Percentiles rank a stretch among this genome's conserved stretches.
phyloP scores from a whole-genome alignment of 2,797 vertebrate genomes.

The Prunella strophiata region DNA sequence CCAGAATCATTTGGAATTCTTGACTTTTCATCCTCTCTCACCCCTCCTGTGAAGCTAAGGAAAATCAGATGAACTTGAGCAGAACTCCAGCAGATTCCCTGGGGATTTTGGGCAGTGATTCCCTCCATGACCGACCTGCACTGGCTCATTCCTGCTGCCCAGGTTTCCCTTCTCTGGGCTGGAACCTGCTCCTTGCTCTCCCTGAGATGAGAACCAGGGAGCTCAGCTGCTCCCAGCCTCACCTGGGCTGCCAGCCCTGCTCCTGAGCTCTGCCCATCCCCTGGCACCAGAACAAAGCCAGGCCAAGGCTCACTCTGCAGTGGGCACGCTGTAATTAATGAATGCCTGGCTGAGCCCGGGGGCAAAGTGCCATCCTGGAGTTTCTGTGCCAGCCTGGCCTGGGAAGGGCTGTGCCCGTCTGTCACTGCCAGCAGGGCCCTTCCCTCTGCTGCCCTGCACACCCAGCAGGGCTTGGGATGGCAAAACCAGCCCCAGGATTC shows the following conservation, averaged over 20 bases:
- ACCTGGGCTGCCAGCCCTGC: neutral
- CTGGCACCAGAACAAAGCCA: neutral
- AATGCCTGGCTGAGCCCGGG: neutral
- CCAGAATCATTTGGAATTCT: neutral
- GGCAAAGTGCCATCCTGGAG: no score
- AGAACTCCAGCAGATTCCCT: neutral
- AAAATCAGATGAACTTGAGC: rapidly evolving
- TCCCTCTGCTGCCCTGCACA: neutral
- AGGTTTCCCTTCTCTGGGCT: rapidly evolving
- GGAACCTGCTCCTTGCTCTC: neutral
- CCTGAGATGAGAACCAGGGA: rapidly evolving
- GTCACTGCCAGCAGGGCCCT: slow-evolving; percentile 29
- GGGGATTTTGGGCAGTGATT: neutral
- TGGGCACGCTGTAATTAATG: slow-evolving; percentile 45
- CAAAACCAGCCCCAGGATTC: neutral
- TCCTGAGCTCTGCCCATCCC: neutral
- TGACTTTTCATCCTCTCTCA: neutral
- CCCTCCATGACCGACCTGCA: neutral
- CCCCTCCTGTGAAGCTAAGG: neutral
- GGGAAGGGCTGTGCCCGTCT: neutral
- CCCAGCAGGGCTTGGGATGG: neutral
- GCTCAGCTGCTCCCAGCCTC: neutral
- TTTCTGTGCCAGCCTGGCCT: no score
- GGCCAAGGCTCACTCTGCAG: neutral
- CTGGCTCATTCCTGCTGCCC: rapidly evolving